A percentile compares a stretch with the other conserved stretches of the same genome.
Conservation (phyloP, 2,888 invertebrate species). For the Colostygia pectinataria region DNA sequence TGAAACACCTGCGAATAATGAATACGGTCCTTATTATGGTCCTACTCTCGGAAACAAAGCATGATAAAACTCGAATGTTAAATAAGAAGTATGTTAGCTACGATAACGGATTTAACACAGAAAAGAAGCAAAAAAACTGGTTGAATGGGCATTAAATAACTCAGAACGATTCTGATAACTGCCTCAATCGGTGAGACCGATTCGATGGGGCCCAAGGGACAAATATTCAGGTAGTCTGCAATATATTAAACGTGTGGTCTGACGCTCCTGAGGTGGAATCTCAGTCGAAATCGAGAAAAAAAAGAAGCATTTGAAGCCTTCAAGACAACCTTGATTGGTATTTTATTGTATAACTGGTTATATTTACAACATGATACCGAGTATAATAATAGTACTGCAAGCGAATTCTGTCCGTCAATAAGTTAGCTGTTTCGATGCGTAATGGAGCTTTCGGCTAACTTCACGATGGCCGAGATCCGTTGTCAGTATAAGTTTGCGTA, state of each 20-base stretch:
- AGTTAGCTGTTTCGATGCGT: too few species aligned
- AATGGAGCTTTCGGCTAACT: too few species aligned
- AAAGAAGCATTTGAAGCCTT: slow-evolving; percentile 15
- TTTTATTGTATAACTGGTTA: slow-evolving; percentile 19
- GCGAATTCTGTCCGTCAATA: too few species aligned
- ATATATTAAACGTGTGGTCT: slow-evolving; percentile 25
- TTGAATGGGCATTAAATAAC: slow-evolving; percentile 28
- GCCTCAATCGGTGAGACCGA: slow-evolving; percentile 24
- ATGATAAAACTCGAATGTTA: slow-evolving; percentile 5
- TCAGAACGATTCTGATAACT: slow-evolving; percentile 30
- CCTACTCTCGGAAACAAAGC: slow-evolving; percentile 8
- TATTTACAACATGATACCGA: slow-evolving; percentile 8
- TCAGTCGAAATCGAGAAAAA: slow-evolving; percentile 19
- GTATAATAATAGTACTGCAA: too few species aligned
- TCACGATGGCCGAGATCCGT: too few species aligned
- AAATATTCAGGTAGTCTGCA: slow-evolving; percentile 28
- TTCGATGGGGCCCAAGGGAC: slow-evolving; percentile 30
- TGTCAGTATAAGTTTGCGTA: too few species aligned
- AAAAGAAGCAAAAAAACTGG: slow-evolving; percentile 14
- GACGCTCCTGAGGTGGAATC: slow-evolving; percentile 15
- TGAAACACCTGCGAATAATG: slow-evolving; percentile 28
- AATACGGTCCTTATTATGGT: slow-evolving; percentile 5
- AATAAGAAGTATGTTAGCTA: slow-evolving; percentile 4
- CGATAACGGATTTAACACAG: slow-evolving; percentile 12
- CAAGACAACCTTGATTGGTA: slow-evolving; percentile 23